Conservation (phyloP, 2,888 invertebrate species). For the Brachyptera putata region DNA sequence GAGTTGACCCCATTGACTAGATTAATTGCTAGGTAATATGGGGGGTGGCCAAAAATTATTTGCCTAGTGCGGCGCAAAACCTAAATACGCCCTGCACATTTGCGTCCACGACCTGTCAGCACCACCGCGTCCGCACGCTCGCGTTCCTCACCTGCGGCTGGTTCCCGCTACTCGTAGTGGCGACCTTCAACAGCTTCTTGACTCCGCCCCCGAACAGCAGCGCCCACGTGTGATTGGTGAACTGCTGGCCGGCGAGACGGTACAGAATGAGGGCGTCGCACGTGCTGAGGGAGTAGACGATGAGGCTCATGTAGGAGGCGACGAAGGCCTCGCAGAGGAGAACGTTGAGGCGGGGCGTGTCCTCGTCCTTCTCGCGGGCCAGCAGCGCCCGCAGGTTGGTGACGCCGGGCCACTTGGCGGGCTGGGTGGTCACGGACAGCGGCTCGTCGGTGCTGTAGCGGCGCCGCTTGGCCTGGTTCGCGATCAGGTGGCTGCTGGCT, state of each 20-base stretch:
- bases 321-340: slow-evolving; percentile 88
- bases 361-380: slow-evolving; percentile 90
- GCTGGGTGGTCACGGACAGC: slow-evolving; percentile 71
- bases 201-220: slow-evolving; percentile 87
- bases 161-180: slow-evolving; percentile 48
- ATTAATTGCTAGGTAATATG: too few relatives aligned
- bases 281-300: slow-evolving; percentile 88
- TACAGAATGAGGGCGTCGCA: slow-evolving; percentile 91
- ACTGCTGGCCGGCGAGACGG: slow-evolving; percentile 77
- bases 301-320: slow-evolving; percentile 85
- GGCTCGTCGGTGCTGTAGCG: slow-evolving; percentile 76
- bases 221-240: slow-evolving; percentile 74
- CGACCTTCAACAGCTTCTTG: slow-evolving; percentile 75
- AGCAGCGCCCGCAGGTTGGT: slow-evolving; percentile 86
- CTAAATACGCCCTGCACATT: too few relatives aligned
- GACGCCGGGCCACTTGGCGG: slow-evolving; percentile 63
- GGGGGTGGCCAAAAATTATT: too few relatives aligned
- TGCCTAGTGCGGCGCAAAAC: too few relatives aligned
- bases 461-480: slow-evolving; percentile 57
- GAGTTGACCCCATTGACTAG: too few relatives aligned
- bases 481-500: slow-evolving; percentile 64
- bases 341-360: slow-evolving; percentile 86
- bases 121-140: too few relatives aligned
- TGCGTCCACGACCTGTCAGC: too few relatives aligned
- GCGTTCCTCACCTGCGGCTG: slow-evolving; percentile 37